Evolutionary conservation across 2,113 vertebrate genomes (phyloP).

Genomic region (Alexandromys fortis): DNA sequence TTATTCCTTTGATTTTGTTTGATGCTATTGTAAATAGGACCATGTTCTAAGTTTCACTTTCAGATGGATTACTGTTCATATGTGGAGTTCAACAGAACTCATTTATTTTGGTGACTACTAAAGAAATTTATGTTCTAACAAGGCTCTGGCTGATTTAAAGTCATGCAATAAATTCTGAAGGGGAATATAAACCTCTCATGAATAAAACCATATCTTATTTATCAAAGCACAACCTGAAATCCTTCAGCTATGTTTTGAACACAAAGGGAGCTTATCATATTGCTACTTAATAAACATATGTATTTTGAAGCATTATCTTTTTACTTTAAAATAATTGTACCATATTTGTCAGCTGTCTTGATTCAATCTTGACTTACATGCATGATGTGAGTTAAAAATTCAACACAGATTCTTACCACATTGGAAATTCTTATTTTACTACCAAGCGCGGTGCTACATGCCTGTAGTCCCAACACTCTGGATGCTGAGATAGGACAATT

Average conservation of each 20-base stretch:
- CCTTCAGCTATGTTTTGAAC: background rate
- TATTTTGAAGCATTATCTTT: constrained; percentile 16
- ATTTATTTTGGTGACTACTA: constrained; percentile 42
- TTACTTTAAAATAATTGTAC: background rate
- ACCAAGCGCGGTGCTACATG: background rate
- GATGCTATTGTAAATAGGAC: background rate
- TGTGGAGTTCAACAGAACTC: background rate
- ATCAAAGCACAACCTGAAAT: background rate
- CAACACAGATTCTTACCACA: background rate
- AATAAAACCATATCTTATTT: constrained; percentile 32
- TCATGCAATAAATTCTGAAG: constrained; percentile 41
- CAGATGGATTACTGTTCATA: constrained; percentile 32
- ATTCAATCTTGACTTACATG: background rate
- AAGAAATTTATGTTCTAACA: constrained; percentile 45
- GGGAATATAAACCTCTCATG: constrained; percentile 39
- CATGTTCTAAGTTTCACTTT: constrained; percentile 24
- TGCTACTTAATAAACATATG: background rate
- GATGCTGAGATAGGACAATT: background rate
- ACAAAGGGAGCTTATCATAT: background rate
- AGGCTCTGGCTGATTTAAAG: constrained; percentile 44
- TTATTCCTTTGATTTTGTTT: constrained; percentile 49
- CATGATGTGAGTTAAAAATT: constrained; percentile 33
- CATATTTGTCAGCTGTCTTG: background rate
- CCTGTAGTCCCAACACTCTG: background rate
- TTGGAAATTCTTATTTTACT: background rate